Percentiles rank a stretch among this genome's conserved stretches.
These are phyloP conservation scores for Tringa solitaria DNA, from an alignment of 2,113 vertebrate genomes.

Conservation along the genomic window DNA sequence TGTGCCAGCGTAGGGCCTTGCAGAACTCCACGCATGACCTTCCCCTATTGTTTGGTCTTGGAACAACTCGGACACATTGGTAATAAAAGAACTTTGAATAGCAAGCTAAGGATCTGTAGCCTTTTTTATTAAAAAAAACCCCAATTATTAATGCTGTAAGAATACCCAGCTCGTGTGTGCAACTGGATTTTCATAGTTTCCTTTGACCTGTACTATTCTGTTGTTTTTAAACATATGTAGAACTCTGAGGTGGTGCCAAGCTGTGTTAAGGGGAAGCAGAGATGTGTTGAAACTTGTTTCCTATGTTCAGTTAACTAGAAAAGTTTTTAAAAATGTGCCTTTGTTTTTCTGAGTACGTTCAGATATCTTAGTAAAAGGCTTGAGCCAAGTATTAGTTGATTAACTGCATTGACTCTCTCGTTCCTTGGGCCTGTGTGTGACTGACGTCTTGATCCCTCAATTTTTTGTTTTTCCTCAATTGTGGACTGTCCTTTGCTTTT, in stretches of 20 bases:
- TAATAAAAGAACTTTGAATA: background rate
- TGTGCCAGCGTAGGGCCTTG: background rate
- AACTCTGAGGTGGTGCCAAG: constrained; percentile 28
- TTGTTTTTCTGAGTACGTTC: background rate
- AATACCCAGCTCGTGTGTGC: background rate
- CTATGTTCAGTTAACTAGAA: background rate
- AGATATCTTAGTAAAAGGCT: background rate
- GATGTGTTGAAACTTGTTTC: constrained; percentile 38
- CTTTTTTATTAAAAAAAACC: background rate
- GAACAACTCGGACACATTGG: background rate
- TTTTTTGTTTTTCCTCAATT: background rate
- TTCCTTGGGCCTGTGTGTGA: background rate
- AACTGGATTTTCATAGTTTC: background rate
- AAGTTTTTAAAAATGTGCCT: background rate
- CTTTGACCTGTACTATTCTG: background rate
- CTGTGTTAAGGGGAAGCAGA: constrained; percentile 30
- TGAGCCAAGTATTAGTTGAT: background rate
- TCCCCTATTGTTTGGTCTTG: background rate
- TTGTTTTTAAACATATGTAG: background rate
- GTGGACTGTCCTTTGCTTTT: background rate
- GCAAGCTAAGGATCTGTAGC: background rate
- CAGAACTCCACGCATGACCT: background rate
- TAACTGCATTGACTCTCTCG: background rate
- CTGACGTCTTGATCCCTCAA: background rate
- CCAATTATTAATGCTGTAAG: background rate